A percentile compares a stretch with the other conserved stretches of the same genome.
phyloP scores from a whole-genome alignment of 2,797 vertebrate species.

The Chanos chanos region DNA sequence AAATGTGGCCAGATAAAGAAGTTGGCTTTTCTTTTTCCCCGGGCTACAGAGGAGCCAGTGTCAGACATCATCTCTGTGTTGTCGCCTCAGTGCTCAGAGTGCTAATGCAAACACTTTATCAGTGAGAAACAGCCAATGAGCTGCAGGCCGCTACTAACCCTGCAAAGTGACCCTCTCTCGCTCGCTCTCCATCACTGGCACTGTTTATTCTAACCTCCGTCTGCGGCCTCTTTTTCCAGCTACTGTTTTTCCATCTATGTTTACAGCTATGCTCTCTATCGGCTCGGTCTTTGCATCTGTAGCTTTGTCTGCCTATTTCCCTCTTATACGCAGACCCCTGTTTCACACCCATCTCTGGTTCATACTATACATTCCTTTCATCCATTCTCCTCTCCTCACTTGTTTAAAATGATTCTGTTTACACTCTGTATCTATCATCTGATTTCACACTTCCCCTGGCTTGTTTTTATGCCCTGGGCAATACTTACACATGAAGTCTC shows the following conservation, averaged over 20 bases:
- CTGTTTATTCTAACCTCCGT: neutral
- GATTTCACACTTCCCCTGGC: constrained; percentile 53
- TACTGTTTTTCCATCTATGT: constrained; percentile 21
- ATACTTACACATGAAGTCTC: constrained; percentile 27
- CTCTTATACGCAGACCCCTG: neutral
- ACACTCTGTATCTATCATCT: constrained; percentile 51
- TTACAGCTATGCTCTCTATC: constrained; percentile 13
- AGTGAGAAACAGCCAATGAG: constrained; percentile 49
- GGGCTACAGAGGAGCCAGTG: constrained; percentile 3
- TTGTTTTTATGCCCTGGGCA: constrained; percentile 52
- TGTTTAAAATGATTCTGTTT: constrained; percentile 50
- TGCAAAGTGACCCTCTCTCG: constrained; percentile 26
- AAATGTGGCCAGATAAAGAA: constrained; percentile 23
- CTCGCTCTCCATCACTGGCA: neutral
- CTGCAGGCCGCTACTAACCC: constrained; percentile 44
- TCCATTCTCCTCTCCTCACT: constrained; percentile 22
- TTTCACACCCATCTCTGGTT: neutral
- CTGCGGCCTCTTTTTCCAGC: neutral
- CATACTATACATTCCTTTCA: neutral
- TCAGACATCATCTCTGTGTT: constrained; percentile 6
- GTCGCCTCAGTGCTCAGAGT: constrained; percentile 2
- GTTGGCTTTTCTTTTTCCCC: neutral
- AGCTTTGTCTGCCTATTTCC: neutral
- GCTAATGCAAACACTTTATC: constrained; percentile 52
- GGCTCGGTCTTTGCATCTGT: neutral